Percentiles rank a stretch among this genome's conserved stretches.
phyloP scores from a whole-genome alignment of 1,140 invertebrate species.

The Solenopsis invicta region DNA sequence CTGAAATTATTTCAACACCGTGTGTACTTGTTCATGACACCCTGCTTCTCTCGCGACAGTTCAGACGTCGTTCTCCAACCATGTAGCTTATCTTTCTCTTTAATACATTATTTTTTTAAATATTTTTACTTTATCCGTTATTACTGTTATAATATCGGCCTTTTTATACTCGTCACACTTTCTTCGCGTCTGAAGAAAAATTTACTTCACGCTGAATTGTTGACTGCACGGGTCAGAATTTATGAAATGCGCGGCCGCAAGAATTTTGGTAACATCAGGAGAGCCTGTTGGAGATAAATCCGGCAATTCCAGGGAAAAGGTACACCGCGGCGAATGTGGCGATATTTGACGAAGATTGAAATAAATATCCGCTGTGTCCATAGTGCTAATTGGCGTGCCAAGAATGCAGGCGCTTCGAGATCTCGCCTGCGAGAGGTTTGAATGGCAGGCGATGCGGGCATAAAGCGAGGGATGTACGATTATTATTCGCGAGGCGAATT shows the following conservation, averaged over 20 bases:
- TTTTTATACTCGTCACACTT: not conserved
- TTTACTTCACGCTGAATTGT: not conserved
- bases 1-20: not conserved
- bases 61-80: not conserved
- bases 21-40: too few relatives aligned
- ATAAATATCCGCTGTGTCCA: constrained; percentile 61
- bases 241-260: constrained; percentile 2
- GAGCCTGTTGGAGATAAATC: constrained; percentile 50
- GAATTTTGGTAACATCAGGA: constrained; percentile 1
- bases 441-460: constrained; percentile 55
- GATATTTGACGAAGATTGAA: constrained; percentile 59
- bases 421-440: constrained; percentile 40
- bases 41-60: not conserved
- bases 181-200: constrained; percentile 5
- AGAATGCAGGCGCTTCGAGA: constrained; percentile 43
- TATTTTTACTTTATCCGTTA: constrained; percentile 20
- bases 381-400: constrained; percentile 60
- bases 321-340: constrained; percentile 28
- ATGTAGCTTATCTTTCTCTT: not conserved
- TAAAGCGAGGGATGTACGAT: constrained; percentile 58
- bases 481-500: constrained; percentile 60
- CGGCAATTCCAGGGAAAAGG: constrained; percentile 5
- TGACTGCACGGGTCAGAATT: not conserved
- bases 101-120: not conserved
- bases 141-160: not conserved